Conservation (phyloP, 2,888 invertebrate species). For the Cheilosia vulpina region DNA sequence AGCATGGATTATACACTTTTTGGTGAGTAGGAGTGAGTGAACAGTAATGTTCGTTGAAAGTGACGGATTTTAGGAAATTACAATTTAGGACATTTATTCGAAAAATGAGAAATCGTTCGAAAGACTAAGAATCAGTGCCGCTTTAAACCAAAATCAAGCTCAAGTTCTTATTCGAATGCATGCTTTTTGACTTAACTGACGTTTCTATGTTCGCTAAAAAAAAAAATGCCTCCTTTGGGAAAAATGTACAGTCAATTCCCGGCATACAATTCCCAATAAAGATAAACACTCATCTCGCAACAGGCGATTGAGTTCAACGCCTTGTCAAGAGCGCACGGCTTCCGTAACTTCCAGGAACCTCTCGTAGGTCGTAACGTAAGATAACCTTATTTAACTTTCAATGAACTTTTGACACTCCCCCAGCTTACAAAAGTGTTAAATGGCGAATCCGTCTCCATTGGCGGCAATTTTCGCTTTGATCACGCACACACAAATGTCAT, state of each 20-base stretch:
- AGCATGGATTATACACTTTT: background rate
- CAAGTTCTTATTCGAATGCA: too few relatives aligned
- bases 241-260: background rate
- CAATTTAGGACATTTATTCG: too few relatives aligned
- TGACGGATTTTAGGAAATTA: background rate
- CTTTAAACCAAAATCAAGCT: too few relatives aligned
- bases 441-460: conserved; percentile 27
- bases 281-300: background rate
- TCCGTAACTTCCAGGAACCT: conserved; percentile 34
- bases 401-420: conserved; percentile 60
- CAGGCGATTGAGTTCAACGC: conserved; percentile 2
- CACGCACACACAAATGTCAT: conserved; percentile 51
- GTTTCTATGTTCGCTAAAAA: background rate
- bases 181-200: background rate
- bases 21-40: background rate
- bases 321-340: conserved; percentile 8
- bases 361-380: conserved; percentile 55
- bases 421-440: conserved; percentile 33
- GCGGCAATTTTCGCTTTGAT: conserved; percentile 62
- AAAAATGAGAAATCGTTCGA: too few relatives aligned
- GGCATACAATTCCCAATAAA: background rate
- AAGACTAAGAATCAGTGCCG: too few relatives aligned
- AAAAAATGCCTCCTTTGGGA: background rate
- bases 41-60: background rate
- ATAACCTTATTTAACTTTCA: conserved; percentile 34